A percentile compares a stretch with the other conserved stretches of the same genome.
Evolutionary conservation across 2,797 vertebrate species (phyloP).

Genomic region (Ptychadena robeensis): DNA sequence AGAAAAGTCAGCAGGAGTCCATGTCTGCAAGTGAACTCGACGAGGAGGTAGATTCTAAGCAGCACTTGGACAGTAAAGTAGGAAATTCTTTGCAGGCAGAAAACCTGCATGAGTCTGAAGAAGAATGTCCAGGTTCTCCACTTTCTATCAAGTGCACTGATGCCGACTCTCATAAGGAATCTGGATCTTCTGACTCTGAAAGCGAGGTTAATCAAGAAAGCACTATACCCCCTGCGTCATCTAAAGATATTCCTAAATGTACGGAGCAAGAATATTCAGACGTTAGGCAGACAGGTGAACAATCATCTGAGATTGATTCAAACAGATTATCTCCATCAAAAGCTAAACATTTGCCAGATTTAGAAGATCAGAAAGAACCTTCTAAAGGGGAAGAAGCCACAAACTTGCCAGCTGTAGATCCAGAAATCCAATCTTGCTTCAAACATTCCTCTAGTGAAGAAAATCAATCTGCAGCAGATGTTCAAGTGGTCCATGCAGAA

Average conservation of each 20-base stretch:
- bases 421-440: constrained; percentile 64
- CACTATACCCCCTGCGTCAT: neutral
- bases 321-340: neutral
- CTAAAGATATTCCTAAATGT: neutral
- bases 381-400: constrained; percentile 64
- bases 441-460: constrained; percentile 54
- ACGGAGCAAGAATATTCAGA: neutral
- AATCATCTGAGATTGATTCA: neutral
- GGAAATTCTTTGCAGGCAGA: neutral
- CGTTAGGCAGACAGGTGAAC: neutral
- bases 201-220: neutral
- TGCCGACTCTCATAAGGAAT: neutral
- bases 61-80: neutral
- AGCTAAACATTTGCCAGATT: neutral
- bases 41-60: neutral
- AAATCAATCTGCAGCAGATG: neutral
- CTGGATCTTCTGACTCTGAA: neutral
- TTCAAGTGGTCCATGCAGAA: neutral
- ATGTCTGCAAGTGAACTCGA: neutral
- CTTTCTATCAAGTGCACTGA: neutral
- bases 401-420: constrained; percentile 58
- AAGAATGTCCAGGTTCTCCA: neutral
- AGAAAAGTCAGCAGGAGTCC: neutral
- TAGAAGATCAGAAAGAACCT: neutral
- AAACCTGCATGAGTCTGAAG: constrained; percentile 1